Evolutionary conservation across 2,797 vertebrate genomes (phyloP).

Genomic region (Manis crassicaudata): DNA sequence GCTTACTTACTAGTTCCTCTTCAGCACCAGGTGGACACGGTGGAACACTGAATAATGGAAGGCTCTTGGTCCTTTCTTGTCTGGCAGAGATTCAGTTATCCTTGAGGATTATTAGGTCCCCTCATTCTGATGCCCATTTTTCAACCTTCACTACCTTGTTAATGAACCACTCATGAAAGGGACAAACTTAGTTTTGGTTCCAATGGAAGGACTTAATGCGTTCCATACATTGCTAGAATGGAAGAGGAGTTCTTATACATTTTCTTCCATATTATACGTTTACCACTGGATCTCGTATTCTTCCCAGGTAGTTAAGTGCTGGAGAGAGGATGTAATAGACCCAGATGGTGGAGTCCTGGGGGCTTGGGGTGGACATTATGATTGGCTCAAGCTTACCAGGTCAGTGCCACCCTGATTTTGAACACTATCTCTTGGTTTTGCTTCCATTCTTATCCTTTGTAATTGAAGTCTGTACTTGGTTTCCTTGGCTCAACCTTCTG

Average conservation of each 20-base stretch:
- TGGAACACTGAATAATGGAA: neutral
- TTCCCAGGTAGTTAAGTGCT: neutral
- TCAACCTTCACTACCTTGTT: neutral
- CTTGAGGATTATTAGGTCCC: neutral
- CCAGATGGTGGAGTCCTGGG: neutral
- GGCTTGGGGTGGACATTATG: neutral
- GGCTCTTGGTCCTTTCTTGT: neutral
- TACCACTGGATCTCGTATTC: neutral
- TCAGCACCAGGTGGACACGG: neutral
- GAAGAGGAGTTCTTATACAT: neutral
- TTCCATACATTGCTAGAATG: neutral
- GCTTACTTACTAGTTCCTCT: neutral
- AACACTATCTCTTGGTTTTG: neutral
- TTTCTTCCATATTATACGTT: constrained; percentile 15
- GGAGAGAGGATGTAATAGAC: neutral
- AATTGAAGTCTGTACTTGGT: neutral
- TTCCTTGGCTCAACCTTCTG: constrained; percentile 1
- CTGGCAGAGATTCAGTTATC: neutral
- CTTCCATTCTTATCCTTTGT: neutral
- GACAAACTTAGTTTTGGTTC: constrained; percentile 5
- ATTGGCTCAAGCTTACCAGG: neutral
- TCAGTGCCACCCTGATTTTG: neutral
- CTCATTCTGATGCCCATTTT: neutral
- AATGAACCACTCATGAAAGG: constrained; percentile 1
- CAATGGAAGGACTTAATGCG: neutral